Base-by-base conservation (phyloP, 2,888 invertebrate genomes). In the Halocaridina rubra region DNA sequence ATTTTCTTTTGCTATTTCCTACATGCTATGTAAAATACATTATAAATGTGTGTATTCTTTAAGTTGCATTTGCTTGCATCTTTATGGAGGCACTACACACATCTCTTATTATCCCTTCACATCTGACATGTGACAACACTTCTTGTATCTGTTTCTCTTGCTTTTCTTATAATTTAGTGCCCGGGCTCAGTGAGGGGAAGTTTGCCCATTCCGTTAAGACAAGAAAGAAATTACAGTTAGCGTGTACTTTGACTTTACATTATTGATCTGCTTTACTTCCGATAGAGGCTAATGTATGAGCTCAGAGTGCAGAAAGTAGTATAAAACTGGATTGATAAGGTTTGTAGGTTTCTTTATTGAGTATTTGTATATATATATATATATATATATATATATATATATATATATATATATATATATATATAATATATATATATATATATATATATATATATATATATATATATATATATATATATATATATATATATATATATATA, bases 201-300 rank as follows among this genome's bases (percentile, higher is more conserved):
- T 98, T 93, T 90, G 95, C 97, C 91, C 93, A 94, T 79, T 98
- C 98, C 98, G 95, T 0, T 92, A 96, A 90, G 97, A 97, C 90
- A 97, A 96, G 91, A 92, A 95, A 88, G 27, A 67, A n/a, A n/a
- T n/a, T n/a, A n/a, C n/a, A n/a, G n/a, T n/a, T n/a, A n/a, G n/a
- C n/a, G n/a, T n/a, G n/a, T n/a, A n/a, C n/a, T n/a, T n/a, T n/a
- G n/a, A n/a, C n/a, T n/a, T n/a, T n/a, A n/a, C n/a, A n/a, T n/a
- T n/a, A n/a, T n/a, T n/a, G n/a, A n/a, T n/a, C n/a, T n/a, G n/a
- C 16, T 19, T 22, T 4, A 0, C 13, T n/a, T 13, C 24, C 7
- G 19, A 19, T 8, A 5, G 3, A 2, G 19, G 59, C 71, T 24
- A 16, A 33, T 71, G 16, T n/a, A 16, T 64, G 3, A 13, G 16